Evolutionary conservation across 2,113 vertebrate species (phyloP).

Genomic region (Rhinichthys klamathensis): DNA sequence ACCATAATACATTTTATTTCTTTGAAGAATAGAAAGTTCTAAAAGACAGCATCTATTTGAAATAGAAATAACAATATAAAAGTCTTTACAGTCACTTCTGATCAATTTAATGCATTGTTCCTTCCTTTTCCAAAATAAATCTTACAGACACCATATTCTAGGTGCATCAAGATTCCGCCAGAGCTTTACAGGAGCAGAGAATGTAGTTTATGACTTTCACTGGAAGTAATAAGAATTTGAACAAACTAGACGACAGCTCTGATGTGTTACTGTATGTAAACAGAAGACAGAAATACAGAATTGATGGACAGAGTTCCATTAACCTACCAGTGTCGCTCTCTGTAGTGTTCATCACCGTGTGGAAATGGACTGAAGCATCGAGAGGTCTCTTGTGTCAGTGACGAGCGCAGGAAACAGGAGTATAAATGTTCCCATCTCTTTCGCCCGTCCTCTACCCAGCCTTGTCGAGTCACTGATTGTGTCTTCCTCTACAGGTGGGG

Average conservation of each 20-base stretch:
- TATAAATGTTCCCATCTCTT: conserved; percentile 73
- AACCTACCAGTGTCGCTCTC: conserved; percentile 67
- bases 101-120: background rate
- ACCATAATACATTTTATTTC: background rate
- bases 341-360: conserved; percentile 88
- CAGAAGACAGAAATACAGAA: background rate
- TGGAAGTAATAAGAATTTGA: background rate
- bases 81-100: background rate
- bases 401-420: conserved; percentile 69
- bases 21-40: too few relatives aligned
- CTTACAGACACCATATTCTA: background rate
- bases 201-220: background rate
- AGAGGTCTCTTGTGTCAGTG: conserved; percentile 78
- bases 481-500: conserved; percentile 81
- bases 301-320: background rate
- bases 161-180: background rate
- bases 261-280: background rate
- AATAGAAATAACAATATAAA: background rate
- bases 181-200: background rate
- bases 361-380: conserved; percentile 82
- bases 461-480: conserved; percentile 79
- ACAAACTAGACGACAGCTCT: background rate
- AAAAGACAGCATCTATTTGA: background rate
- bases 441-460: conserved; percentile 76
- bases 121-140: background rate